These are phyloP conservation scores for Polydrusus cervinus DNA, from an alignment of 2,888 invertebrate genomes.

Conservation along the genomic window DNA sequence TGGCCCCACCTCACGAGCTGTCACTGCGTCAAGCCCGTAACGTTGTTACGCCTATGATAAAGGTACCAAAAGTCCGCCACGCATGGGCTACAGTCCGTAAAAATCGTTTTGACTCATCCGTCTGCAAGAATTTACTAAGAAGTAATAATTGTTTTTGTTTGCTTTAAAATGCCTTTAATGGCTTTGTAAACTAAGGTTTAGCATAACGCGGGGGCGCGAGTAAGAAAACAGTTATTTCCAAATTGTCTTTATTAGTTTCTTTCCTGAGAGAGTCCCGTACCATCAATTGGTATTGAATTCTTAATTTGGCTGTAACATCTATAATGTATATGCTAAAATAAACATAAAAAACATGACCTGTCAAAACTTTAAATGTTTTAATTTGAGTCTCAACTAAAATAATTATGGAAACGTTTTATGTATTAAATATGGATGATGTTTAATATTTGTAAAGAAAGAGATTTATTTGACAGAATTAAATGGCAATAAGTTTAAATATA, in stretches of 20 bases:
- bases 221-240: constrained; percentile 18
- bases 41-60: constrained; percentile 3
- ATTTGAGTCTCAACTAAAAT: not conserved
- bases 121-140: constrained; percentile 19
- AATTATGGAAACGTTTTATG: no score
- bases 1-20: no score
- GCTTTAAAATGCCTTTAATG: constrained; percentile 17
- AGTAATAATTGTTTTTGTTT: constrained; percentile 29
- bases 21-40: no score
- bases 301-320: not conserved
- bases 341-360: not conserved
- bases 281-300: not conserved
- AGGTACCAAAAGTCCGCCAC: constrained; percentile 24
- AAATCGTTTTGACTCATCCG: constrained; percentile 36
- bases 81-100: constrained; percentile 41
- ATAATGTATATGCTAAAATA: not conserved
- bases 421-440: no score
- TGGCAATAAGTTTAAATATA: no score
- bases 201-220: constrained; percentile 27
- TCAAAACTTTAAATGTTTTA: not conserved
- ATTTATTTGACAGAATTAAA: no score
- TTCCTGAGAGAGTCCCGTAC: not conserved
- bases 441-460: no score
- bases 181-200: constrained; percentile 33
- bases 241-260: constrained; percentile 14